phyloP scores from a whole-genome alignment of 2,888 invertebrate species.

The Itoplectis maculator region DNA sequence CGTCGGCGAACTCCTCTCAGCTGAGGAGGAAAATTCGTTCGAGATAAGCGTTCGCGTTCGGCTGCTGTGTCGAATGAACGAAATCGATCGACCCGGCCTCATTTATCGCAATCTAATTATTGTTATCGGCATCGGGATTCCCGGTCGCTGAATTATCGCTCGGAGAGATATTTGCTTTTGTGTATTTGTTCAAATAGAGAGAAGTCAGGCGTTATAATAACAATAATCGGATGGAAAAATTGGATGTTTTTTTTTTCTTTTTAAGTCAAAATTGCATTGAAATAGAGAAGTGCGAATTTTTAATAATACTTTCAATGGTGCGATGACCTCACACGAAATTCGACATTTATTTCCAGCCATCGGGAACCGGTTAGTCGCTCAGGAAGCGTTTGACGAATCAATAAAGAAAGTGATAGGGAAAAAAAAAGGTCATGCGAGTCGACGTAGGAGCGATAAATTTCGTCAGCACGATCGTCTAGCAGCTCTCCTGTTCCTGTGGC shows the following conservation, averaged over 20 bases:
- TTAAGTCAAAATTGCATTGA: background rate
- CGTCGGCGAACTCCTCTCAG: background rate
- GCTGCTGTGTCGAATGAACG: background rate
- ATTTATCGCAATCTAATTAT: constrained; percentile 30
- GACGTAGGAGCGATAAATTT: background rate
- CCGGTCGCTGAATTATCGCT: background rate
- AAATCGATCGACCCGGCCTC: constrained; percentile 28
- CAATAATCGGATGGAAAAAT: background rate
- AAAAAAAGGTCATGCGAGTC: background rate
- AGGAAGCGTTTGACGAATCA: background rate
- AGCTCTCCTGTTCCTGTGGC: constrained; percentile 22
- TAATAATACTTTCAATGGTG: background rate
- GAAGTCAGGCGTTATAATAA: background rate
- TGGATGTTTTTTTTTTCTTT: background rate
- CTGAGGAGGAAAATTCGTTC: background rate
- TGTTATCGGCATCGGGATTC: background rate
- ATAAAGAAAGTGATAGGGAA: background rate
- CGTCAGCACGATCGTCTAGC: background rate
- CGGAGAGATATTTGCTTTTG: background rate
- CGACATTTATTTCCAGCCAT: background rate
- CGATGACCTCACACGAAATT: background rate
- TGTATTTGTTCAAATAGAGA: too few relatives aligned
- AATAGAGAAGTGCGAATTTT: background rate
- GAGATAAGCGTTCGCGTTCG: too few relatives aligned
- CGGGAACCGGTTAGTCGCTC: background rate